Conservation (phyloP, 2,113 vertebrate species). For the Ginglymostoma cirratum region DNA sequence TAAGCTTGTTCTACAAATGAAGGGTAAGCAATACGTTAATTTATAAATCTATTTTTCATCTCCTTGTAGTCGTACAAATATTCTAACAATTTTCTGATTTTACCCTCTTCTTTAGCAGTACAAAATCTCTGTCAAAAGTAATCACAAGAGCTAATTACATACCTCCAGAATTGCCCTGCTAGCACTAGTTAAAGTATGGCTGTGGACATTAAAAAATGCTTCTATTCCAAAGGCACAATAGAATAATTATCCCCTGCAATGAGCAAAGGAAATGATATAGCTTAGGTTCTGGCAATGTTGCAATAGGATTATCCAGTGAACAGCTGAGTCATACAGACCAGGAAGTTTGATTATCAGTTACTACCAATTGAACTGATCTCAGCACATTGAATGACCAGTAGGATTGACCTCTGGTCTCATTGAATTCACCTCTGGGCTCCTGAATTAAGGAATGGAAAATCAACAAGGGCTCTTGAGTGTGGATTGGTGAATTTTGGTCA, state of each 20-base stretch:
- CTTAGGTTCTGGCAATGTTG: not conserved
- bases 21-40: not conserved
- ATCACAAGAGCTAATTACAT: too few relatives aligned
- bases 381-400: not conserved
- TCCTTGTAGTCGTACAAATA: not conserved
- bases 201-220: not conserved
- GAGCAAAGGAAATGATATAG: not conserved
- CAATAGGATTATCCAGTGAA: not conserved
- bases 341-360: not conserved
- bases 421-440: not conserved
- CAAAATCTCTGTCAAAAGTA: not conserved
- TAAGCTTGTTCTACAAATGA: not conserved
- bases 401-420: not conserved
- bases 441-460: not conserved
- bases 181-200: not conserved
- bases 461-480: not conserved
- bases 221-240: not conserved
- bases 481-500: not conserved
- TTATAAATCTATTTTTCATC: not conserved
- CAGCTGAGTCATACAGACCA: not conserved
- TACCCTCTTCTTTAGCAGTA: not conserved
- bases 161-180: not conserved
- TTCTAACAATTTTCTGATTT: not conserved
- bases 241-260: not conserved
- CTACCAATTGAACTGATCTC: not conserved